A percentile compares a stretch with the other conserved stretches of the same genome.
phyloP scores from a whole-genome alignment of 2,113 vertebrate genomes.

The Aspiorhynchus laticeps region DNA sequence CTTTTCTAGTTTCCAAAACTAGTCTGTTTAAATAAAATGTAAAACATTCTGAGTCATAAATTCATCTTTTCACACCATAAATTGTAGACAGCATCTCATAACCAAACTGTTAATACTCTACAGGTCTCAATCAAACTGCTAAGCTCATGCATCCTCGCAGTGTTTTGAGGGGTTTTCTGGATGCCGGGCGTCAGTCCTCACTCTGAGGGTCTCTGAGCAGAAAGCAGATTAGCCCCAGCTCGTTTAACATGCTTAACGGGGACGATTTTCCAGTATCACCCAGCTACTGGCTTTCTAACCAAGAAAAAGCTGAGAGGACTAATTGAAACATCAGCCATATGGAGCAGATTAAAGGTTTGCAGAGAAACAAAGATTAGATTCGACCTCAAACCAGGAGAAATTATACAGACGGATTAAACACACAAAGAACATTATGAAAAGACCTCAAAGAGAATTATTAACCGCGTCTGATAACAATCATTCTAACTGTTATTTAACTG shows the following conservation, averaged over 20 bases:
- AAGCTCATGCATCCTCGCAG: not conserved
- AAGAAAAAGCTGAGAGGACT: slow-evolving; percentile 65
- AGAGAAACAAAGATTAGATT: slow-evolving; percentile 72
- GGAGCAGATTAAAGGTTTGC: slow-evolving; percentile 72
- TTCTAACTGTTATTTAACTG: not conserved
- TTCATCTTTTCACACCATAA: not conserved
- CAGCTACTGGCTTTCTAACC: slow-evolving; percentile 64
- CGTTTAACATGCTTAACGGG: slow-evolving; percentile 72
- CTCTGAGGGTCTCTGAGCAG: slow-evolving; percentile 54
- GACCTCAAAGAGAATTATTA: not conserved
- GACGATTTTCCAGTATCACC: slow-evolving; percentile 78
- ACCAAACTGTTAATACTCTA: not conserved
- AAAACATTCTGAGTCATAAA: not conserved
- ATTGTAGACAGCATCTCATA: not conserved
- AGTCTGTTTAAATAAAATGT: not conserved
- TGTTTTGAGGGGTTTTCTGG: slow-evolving; percentile 2
- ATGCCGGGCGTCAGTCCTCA: not conserved
- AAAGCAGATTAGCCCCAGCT: slow-evolving; percentile 82
- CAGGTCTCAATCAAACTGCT: not conserved
- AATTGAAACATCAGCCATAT: slow-evolving; percentile 77
- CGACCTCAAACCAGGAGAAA: slow-evolving; percentile 58
- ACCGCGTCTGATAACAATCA: not conserved
- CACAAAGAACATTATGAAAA: slow-evolving; percentile 56
- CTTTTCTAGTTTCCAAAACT: not conserved
- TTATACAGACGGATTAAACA: slow-evolving; percentile 63